Base-by-base conservation (phyloP, 2,797 vertebrate species). In the Pipistrellus kuhlii region DNA sequence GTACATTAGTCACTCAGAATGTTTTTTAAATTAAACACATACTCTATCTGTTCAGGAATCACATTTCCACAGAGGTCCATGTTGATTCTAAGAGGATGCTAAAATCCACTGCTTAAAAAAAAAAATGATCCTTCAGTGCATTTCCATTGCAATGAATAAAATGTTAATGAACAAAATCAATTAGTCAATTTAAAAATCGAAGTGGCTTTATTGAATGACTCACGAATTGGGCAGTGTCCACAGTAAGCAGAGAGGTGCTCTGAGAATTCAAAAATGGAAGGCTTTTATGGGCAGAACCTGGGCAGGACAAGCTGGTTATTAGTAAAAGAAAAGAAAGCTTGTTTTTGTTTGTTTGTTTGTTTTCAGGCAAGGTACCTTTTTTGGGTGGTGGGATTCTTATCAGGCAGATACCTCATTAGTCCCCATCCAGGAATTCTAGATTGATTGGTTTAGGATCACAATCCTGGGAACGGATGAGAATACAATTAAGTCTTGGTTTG, bases 51-150 rank as follows among this genome's bases (percentile, higher is more conserved):
- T 62, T 88, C 78, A 92, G 81, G 73, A 85, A 75, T 41, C 23
- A 66, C 87, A 35, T 88, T 76, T 73, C 17, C 32, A 72, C 18
- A 41, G 44, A 77, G 84, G 41, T 51, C 13, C 80, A 35, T 68
- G n/a, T n/a, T 38, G 17, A 53, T 73, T 94, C 5, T 53, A 59
- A 87, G 17, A 90, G 4, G 6, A 44, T 84, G 23, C 71, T 89
- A 87, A 92, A 72, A 72, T 93, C n/a, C 10, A 87, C 9, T 59
- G 23, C 53, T 88, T 72, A 15, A 59, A 94, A 77, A 82, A 82
- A 38, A 69, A 76, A 69, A 32, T 8, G 51, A 90, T 32, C 41
- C 77, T 12, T 25, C 25, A 85, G 48, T 44, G 82, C 14, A 27
- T 89, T 94, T 82, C n/a, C 2, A 30, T 77, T 12, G 18, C 6